Evolutionary conservation across 2,113 vertebrate species (phyloP), one percentile per base, ranked within the genome.

Genomic region (Proteles cristata): DNA sequence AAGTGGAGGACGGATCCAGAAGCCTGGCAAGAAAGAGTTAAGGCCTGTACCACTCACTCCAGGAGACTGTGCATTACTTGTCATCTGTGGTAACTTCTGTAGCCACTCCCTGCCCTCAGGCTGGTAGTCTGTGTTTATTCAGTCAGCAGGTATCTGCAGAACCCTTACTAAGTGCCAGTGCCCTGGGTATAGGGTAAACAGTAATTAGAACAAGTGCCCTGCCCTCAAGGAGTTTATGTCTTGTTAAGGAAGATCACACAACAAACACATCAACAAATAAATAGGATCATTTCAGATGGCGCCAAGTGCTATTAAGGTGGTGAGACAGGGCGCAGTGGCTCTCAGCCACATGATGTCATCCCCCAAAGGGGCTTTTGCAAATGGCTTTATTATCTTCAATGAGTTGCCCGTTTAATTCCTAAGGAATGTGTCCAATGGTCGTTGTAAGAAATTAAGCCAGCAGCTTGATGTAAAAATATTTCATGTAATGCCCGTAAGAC

Each of bases 1-100:
- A 94, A 96, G 80, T 55, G 50, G 76, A 77, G 55, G 79, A 73
- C 73, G 93, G 81, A 95, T 58, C 23, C 61, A 50, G 48, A 48
- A 82, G 14, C 68, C 48, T 28, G 11, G 82, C 39, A 90, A 82
- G 53, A 80, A 94, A 91, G 58, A 88, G 85, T 93, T 85, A 81
- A 97, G 65, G 65, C 74, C 50, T 71, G 4, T 31, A 26, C 14
- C 11, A 5, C 9, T 79, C 31, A 8, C 63, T 48, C 66, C 23
- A 48, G 68, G 55, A 88, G 39, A 55, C 12, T 45, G 7, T 35
- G 15, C 81, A 73, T 88, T 68, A 68, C 17, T 19, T 16, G 12
- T 31, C 33, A 15, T 66, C 43, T 96, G 88, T 1, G 0, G 35
- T n/a, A 43, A 45, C 33, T 48, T 35, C 39, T 53, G 1, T 39